Conservation (phyloP, 2,113 vertebrate genomes). For the Notiomystis cincta region DNA sequence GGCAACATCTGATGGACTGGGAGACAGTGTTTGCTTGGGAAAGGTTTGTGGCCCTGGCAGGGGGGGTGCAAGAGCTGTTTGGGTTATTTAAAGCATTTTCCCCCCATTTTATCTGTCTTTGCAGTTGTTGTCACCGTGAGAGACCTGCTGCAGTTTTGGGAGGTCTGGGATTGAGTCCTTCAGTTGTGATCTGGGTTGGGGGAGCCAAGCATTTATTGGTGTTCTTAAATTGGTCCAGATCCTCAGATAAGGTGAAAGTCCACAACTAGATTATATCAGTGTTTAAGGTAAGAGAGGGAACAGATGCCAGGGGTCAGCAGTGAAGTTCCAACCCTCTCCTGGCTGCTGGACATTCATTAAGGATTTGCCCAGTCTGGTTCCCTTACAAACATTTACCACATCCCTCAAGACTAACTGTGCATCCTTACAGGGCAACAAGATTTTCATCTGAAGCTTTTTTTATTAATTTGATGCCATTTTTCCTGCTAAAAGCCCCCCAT, state of each 20-base stretch:
- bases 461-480: not conserved
- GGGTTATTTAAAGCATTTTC: not conserved
- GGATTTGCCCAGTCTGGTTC: not conserved
- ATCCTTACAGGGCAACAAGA: not conserved
- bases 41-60: not conserved
- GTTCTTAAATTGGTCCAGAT: not conserved
- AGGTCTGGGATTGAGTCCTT: not conserved
- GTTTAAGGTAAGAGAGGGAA: not conserved
- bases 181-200: not conserved
- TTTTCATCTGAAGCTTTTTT: not conserved
- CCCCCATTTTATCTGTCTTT: not conserved
- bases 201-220: fast-evolving
- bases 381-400: not conserved
- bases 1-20: not conserved
- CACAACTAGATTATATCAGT: not conserved
- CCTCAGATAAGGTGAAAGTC: not conserved
- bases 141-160: not conserved
- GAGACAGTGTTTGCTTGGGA: not conserved
- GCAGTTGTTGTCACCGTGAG: not conserved
- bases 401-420: not conserved
- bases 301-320: not conserved
- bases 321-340: not conserved
- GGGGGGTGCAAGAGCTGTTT: not conserved
- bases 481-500: not conserved
- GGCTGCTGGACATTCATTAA: not conserved